Conservation (phyloP, 2,888 invertebrate species). For the Pseudococcus jackbeardsleyi region DNA sequence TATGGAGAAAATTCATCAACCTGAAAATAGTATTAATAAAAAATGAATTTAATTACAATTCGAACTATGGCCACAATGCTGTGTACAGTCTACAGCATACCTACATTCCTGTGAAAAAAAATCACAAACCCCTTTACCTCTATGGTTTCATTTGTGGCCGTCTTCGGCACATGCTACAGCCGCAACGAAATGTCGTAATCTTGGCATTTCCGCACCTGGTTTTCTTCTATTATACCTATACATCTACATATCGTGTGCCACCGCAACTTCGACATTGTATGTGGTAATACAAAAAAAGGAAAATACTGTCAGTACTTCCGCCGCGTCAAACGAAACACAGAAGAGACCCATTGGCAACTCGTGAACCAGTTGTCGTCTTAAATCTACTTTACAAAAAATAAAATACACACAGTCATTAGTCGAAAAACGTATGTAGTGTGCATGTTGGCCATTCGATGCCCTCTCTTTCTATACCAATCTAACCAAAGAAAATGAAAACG, state of each 20-base stretch:
- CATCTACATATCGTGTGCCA: neutral
- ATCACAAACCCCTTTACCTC: no score
- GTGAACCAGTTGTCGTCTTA: neutral
- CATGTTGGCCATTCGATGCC: no score
- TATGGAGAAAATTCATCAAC: no score
- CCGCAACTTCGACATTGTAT: neutral
- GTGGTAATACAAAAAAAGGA: neutral
- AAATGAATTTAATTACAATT: no score
- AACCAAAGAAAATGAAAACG: slow-evolving; percentile 1
- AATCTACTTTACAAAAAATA: neutral
- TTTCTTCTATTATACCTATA: neutral
- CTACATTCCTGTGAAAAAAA: no score
- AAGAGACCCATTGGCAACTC: neutral
- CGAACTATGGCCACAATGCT: no score
- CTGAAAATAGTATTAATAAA: no score
- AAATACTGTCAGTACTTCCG: slow-evolving; percentile 30
- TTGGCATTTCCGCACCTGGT: neutral
- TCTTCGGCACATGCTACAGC: neutral
- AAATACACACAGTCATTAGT: neutral
- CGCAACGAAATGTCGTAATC: neutral
- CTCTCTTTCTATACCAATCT: no score
- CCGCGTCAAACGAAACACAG: neutral
- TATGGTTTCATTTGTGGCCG: neutral
- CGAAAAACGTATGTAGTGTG: no score
- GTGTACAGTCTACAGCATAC: no score